Evolutionary conservation across 64 coral and sea anemone genomes (phyloP).

Genomic region (Dendrophyllia cribrosa): DNA sequence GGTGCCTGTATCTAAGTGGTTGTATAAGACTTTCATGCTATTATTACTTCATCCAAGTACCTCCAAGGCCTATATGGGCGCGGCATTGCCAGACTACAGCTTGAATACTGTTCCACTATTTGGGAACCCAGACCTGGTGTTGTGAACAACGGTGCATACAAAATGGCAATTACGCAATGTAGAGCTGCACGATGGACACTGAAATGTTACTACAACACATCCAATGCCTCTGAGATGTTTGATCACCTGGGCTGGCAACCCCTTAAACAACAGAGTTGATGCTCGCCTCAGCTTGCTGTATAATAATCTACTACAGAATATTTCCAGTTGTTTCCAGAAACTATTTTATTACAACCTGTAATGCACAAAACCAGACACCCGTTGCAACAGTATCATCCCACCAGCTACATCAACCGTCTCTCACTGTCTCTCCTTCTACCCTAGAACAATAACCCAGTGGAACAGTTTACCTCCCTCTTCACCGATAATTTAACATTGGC

Average conservation of each 20-base stretch:
- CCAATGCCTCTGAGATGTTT: constrained; percentile 34
- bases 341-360: background rate
- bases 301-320: constrained; percentile 23
- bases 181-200: constrained; percentile 38
- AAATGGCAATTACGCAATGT: constrained; percentile 53
- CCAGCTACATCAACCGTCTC: constrained; percentile 10
- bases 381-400: constrained; percentile 29
- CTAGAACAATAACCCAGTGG: constrained; percentile 4
- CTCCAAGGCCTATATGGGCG: constrained; percentile 25
- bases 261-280: constrained; percentile 34
- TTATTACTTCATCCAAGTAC: too few species aligned
- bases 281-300: background rate
- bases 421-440: constrained; percentile 30
- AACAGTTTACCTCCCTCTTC: constrained; percentile 4
- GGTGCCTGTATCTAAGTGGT: too few species aligned
- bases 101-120: constrained; percentile 46
- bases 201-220: constrained; percentile 5
- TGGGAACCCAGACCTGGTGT: constrained; percentile 58
- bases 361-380: constrained; percentile 10
- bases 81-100: constrained; percentile 18
- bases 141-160: constrained; percentile 55
- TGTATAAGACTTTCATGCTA: too few species aligned
- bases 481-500: too few species aligned
- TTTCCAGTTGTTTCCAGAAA: constrained; percentile 23
- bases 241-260: constrained; percentile 40